Percentiles rank a stretch among this genome's conserved stretches.
These are phyloP conservation scores for Rhynchotus rufescens DNA, from an alignment of 2,797 vertebrate genomes.

Conservation along the genomic window DNA sequence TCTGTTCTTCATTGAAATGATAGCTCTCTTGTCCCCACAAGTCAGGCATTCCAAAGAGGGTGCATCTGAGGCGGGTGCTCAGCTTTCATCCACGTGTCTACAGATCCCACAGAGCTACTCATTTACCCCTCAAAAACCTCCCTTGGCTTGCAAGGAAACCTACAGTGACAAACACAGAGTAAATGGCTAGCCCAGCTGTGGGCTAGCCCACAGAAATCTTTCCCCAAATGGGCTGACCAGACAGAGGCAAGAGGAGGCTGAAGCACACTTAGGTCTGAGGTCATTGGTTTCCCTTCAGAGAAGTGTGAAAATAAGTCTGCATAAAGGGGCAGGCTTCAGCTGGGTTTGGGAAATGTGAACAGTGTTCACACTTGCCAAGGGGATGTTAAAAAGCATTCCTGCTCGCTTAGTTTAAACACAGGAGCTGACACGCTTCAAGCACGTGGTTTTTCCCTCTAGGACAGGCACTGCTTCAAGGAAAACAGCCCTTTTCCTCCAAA, in stretches of 20 bases:
- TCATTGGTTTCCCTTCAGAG: background rate
- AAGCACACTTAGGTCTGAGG: background rate
- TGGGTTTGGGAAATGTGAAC: background rate
- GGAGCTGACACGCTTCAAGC: background rate
- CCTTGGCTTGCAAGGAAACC: background rate
- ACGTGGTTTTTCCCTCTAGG: accelerated
- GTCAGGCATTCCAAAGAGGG: background rate
- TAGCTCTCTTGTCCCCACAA: background rate
- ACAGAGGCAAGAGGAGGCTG: background rate
- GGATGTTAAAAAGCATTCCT: background rate
- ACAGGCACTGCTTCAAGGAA: background rate
- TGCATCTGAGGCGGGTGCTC: background rate
- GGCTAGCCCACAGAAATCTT: background rate
- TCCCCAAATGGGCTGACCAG: background rate
- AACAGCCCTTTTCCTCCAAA: background rate
- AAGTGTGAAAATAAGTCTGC: background rate
- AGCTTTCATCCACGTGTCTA: background rate
- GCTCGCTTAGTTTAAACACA: background rate
- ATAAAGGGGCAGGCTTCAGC: background rate
- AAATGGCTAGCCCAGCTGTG: background rate
- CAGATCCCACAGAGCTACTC: background rate
- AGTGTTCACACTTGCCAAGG: background rate
- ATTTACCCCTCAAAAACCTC: conserved; percentile 9
- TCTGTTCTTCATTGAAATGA: conserved; percentile 29
- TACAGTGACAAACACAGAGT: background rate